Percentiles rank a stretch among this genome's conserved stretches.
These are phyloP conservation scores for Drosophila melanica DNA, from an alignment of 1,140 invertebrate species.

Conservation along the genomic window DNA sequence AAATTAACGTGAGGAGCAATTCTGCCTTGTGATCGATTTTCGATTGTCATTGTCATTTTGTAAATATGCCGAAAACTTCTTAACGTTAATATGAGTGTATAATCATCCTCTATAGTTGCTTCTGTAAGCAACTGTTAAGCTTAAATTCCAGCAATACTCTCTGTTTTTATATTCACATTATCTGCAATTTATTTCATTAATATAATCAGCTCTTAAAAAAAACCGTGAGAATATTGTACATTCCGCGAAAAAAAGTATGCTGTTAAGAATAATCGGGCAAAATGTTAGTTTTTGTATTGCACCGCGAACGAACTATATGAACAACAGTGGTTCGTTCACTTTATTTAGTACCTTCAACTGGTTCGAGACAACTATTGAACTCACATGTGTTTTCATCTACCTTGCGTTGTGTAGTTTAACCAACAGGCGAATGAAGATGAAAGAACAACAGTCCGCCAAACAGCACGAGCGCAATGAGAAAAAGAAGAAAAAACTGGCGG, in stretches of 20 bases:
- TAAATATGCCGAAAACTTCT: too few species aligned
- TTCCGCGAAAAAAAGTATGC: not conserved
- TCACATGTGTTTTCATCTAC: constrained; percentile 43
- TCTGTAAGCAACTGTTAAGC: too few species aligned
- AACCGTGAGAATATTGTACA: too few species aligned
- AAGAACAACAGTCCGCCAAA: constrained; percentile 78
- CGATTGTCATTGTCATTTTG: too few species aligned
- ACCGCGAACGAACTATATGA: not conserved
- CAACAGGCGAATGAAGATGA: constrained; percentile 62
- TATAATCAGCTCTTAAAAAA: too few species aligned
- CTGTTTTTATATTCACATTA: too few species aligned
- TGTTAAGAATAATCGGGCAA: not conserved
- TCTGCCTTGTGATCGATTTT: not conserved
- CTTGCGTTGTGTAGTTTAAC: constrained; percentile 52
- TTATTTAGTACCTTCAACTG: not conserved
- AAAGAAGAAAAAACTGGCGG: constrained; percentile 87
- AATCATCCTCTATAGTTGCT: too few species aligned
- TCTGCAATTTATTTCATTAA: too few species aligned
- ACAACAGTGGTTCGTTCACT: not conserved
- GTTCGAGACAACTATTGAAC: constrained; percentile 10
- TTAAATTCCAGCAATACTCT: too few species aligned
- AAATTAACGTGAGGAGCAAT: not conserved
- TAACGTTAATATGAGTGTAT: too few species aligned
- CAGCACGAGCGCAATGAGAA: constrained; percentile 86
- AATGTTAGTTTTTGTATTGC: not conserved